Evolutionary conservation across 2,113 vertebrate genomes (phyloP).

Genomic region (Nestor notabilis): DNA sequence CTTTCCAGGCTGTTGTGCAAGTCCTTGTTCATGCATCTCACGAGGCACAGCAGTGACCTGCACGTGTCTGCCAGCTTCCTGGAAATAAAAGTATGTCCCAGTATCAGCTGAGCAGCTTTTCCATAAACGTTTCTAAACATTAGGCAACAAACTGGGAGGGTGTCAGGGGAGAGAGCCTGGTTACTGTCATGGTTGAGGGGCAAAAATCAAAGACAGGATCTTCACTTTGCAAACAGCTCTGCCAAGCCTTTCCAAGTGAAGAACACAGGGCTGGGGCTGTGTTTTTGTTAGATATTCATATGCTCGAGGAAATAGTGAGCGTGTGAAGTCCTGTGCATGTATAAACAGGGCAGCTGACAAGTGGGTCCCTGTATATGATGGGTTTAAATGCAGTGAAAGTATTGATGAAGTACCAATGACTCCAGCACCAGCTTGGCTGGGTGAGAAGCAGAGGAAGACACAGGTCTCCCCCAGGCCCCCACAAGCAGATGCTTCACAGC

Average conservation of each 20-base stretch:
- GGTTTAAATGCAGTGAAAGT: neutral
- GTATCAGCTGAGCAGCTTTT: neutral
- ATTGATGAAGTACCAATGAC: neutral
- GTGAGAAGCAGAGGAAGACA: neutral
- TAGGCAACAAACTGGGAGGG: neutral
- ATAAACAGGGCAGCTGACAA: neutral
- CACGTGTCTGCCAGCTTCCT: neutral
- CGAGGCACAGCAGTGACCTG: neutral
- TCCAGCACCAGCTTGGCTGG: neutral
- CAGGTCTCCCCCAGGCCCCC: rapidly evolving
- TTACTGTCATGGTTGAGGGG: neutral
- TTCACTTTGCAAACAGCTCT: neutral
- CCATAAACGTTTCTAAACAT: neutral
- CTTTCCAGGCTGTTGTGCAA: neutral
- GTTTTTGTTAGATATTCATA: neutral
- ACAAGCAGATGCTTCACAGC: neutral
- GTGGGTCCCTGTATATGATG: neutral
- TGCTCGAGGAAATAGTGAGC: neutral
- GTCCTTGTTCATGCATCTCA: rapidly evolving
- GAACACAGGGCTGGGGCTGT: neutral
- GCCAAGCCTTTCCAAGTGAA: neutral
- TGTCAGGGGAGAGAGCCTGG: neutral
- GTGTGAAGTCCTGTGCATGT: neutral
- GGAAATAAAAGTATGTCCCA: neutral
- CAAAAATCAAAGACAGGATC: neutral